Conservation (phyloP, 2,888 invertebrate species). For the Rotaria sp. region DNA sequence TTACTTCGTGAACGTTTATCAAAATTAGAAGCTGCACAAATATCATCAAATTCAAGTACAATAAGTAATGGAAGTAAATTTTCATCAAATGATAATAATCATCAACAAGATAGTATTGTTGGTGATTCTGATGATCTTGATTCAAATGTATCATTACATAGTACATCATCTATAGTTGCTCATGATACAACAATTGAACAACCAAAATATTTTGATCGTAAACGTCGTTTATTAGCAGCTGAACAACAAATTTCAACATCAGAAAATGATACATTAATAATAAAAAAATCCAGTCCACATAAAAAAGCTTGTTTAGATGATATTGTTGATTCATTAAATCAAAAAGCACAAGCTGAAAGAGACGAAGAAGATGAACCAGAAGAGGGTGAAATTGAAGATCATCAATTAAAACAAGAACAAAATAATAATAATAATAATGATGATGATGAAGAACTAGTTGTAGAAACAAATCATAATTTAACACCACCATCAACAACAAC, state of each 20-base stretch:
- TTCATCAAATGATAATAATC: not conserved
- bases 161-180: not conserved
- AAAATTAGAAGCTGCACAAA: not conserved
- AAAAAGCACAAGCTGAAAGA: not conserved
- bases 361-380: not conserved
- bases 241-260: not conserved
- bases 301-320: slow-evolving; percentile 20
- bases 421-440: not conserved
- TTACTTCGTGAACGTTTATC: not conserved
- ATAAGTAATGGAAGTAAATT: not conserved
- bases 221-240: slow-evolving; percentile 12
- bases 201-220: not conserved
- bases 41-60: slow-evolving; percentile 8
- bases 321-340: slow-evolving; percentile 28
- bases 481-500: not conserved
- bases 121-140: not conserved
- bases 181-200: slow-evolving; percentile 1
- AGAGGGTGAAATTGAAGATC: not conserved
- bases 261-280: not conserved
- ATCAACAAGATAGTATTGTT: not conserved
- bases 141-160: not conserved
- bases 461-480: not conserved
- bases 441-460: not conserved
- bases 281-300: not conserved
- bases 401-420: not conserved